These are phyloP conservation scores for Ennomos erosarius DNA, from an alignment of 2,888 invertebrate genomes.

Conservation along the genomic window DNA sequence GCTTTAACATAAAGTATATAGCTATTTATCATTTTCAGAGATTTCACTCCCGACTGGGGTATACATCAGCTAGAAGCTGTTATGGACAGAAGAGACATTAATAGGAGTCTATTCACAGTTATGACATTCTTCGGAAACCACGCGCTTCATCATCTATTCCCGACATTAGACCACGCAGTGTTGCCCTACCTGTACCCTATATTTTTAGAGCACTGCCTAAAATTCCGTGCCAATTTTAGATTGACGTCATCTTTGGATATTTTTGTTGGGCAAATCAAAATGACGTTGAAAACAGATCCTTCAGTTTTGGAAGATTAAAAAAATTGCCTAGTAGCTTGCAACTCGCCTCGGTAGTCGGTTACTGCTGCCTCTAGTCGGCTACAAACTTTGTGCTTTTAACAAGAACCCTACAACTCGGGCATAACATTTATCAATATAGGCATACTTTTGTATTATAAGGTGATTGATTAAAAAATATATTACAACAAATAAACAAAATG, in stretches of 20 bases:
- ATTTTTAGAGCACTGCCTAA: conserved; percentile 64
- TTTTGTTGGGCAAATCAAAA: conserved; percentile 84
- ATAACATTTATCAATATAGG: no score
- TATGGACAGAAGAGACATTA: conserved; percentile 88
- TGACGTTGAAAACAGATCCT: conserved; percentile 46
- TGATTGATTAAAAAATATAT: no score
- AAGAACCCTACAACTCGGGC: no score
- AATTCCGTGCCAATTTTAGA: conserved; percentile 79
- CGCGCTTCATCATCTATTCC: conserved; percentile 90
- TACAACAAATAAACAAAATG: no score
- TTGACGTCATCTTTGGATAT: conserved; percentile 83
- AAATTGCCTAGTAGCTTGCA: not conserved
- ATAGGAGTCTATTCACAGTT: conserved; percentile 86
- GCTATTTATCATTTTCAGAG: conserved; percentile 44
- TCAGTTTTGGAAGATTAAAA: conserved; percentile 24
- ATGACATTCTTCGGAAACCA: conserved; percentile 91
- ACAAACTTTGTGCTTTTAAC: no score
- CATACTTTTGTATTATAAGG: no score
- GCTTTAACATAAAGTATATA: conserved; percentile 22
- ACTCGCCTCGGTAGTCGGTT: no score
- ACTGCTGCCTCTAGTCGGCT: no score
- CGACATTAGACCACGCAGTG: conserved; percentile 90
- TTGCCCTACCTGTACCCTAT: conserved; percentile 86
- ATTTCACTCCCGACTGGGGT: conserved; percentile 88
- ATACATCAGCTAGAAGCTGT: conserved; percentile 90